Evolutionary conservation across 1,140 invertebrate genomes (phyloP), one percentile per base, ranked within the genome.

Genomic region (Lepidotrigona ventralis): DNA sequence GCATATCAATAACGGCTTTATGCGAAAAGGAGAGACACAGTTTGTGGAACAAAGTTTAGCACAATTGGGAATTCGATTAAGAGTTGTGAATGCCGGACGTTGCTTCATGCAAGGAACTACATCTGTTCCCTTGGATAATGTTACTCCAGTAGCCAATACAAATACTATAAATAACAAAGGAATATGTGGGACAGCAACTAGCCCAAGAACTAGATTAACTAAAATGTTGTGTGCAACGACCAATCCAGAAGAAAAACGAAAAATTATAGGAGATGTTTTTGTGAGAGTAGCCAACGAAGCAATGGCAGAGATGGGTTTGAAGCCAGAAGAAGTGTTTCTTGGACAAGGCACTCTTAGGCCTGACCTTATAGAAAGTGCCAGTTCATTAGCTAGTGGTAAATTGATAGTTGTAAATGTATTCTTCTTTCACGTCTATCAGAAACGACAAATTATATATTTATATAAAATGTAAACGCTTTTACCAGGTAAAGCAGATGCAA

Each of bases 1-100:
- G 84, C 99, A 99, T 94, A 99, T 99, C 88, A 99, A 99, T 94
- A 99, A 99, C 94, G 99, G 99, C 74, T 99, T 99, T 93, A 99
- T 99, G 98, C 96, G 99, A 75, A 98, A 99, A 94, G 96, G 98
- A 90, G 99, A 99, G 93, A 99, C 98, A 90, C 94, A 96, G 72
- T 96, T 97, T 88, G 99, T 99, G 21, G 97, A 98, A 91, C 95
- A 97, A 91, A 98, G 97, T 84, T 95, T 99, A 33, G 96, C 96
- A 29, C 96, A 97, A 86, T 94, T 99, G 76, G 99, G 98, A 26
- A 95, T 99, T 23, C 96, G 98, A 92, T 95, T 99, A 77, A 97
- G 96, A 92, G 97, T 98, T 64, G 95, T 98, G 23, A 97, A 97
- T 88, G 97, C 97, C 46, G 94, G 94, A 70, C 96, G 97, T 90